Evolutionary conservation across 1,140 invertebrate species (phyloP).

Genomic region (Brachionus plicatilis): DNA sequence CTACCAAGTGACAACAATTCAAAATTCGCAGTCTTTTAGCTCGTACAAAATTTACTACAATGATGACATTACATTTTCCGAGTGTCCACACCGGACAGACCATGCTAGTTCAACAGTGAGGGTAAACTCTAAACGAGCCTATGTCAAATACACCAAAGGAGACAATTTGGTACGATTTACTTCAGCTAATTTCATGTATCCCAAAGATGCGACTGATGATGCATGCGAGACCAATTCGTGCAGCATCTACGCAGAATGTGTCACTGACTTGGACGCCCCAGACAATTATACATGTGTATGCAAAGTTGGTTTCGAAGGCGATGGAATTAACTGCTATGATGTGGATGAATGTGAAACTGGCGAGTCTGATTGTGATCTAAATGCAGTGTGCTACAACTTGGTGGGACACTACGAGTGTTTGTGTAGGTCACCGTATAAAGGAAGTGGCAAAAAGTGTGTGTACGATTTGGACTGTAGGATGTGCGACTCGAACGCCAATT

Average conservation of each 20-base stretch:
- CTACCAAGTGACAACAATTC: neutral
- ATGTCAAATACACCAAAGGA: constrained; percentile 20
- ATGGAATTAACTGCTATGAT: constrained; percentile 34
- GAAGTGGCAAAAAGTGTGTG: constrained; percentile 1
- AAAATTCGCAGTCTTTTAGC: constrained; percentile 26
- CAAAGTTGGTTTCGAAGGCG: constrained; percentile 35
- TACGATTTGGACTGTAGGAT: constrained; percentile 25
- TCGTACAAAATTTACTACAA: constrained; percentile 8
- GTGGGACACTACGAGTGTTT: constrained; percentile 29
- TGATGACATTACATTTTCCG: constrained; percentile 21
- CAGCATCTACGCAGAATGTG: constrained; percentile 36
- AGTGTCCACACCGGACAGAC: constrained; percentile 28
- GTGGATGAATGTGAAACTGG: constrained; percentile 32
- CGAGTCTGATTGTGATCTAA: constrained; percentile 32
- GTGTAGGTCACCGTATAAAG: constrained; percentile 37
- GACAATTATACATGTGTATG: constrained; percentile 38
- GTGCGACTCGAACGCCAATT: constrained; percentile 35
- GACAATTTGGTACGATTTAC: constrained; percentile 8
- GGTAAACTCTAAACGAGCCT: constrained; percentile 19
- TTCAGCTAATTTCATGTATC: constrained; percentile 22
- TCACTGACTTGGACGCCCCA: neutral
- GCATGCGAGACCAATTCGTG: constrained; percentile 30
- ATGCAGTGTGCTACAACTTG: constrained; percentile 34
- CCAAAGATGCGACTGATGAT: constrained; percentile 12
- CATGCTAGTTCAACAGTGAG: neutral